phyloP scores from a whole-genome alignment of 2,113 vertebrate genomes.

The Oreochromis aureus region DNA sequence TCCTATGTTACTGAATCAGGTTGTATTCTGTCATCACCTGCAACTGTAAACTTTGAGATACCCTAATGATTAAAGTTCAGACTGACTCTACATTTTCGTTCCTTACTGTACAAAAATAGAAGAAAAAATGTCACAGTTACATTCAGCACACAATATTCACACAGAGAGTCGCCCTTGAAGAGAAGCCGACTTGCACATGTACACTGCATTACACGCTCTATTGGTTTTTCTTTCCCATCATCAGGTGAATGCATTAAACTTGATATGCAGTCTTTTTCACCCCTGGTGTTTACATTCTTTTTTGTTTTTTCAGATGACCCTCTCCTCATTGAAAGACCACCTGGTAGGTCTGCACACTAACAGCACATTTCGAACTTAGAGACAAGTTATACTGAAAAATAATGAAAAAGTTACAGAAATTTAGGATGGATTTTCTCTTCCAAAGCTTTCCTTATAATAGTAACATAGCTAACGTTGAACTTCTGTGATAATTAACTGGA shows the following conservation, averaged over 20 bases:
- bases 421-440: background rate
- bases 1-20: conserved; percentile 96
- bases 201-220: background rate
- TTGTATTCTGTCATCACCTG: conserved; percentile 45
- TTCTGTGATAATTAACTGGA: background rate
- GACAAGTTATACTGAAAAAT: background rate
- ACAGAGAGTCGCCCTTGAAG: background rate
- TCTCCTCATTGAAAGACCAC: conserved; percentile 86
- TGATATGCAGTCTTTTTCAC: background rate
- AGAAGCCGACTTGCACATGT: conserved; percentile 5
- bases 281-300: conserved; percentile 11
- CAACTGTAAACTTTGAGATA: background rate
- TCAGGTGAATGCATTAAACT: conserved; percentile 31
- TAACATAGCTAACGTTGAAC: background rate
- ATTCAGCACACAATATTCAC: background rate
- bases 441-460: background rate
- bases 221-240: background rate
- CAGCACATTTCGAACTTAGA: background rate
- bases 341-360: conserved; percentile 76
- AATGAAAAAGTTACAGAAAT: background rate
- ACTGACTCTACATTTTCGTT: background rate
- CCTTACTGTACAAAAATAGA: background rate
- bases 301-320: conserved; percentile 70
- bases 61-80: background rate
- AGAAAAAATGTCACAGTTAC: background rate